These are phyloP conservation scores for Erebia epiphron DNA, from an alignment of 2,888 invertebrate genomes.

Conservation along the genomic window DNA sequence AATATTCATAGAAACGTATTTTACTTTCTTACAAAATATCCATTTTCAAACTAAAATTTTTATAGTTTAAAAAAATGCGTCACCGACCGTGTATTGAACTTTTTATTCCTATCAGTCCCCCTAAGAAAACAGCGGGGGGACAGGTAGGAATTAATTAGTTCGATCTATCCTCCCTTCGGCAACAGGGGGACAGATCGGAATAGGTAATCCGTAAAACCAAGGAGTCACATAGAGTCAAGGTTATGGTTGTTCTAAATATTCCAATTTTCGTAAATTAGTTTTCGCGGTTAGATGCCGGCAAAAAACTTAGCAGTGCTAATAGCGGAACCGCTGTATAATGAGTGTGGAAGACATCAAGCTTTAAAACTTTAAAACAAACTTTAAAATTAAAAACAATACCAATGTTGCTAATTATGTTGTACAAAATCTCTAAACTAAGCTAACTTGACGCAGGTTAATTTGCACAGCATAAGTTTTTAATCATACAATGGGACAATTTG, in stretches of 20 bases:
- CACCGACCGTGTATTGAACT: background rate
- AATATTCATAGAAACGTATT: background rate
- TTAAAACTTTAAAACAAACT: background rate
- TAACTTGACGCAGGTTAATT: too few relatives aligned
- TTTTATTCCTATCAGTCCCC: too few relatives aligned
- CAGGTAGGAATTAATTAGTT: too few relatives aligned
- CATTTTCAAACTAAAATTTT: background rate
- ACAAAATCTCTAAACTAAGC: too few relatives aligned
- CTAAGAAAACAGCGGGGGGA: too few relatives aligned
- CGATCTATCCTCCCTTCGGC: too few relatives aligned
- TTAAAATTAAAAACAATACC: background rate
- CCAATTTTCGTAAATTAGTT: slow-evolving; percentile 31
- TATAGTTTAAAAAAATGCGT: background rate
- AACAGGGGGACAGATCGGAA: background rate
- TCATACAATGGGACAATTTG: too few relatives aligned
- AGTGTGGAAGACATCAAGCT: slow-evolving; percentile 7
- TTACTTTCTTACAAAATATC: background rate
- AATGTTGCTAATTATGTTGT: background rate
- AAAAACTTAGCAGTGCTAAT: slow-evolving; percentile 24
- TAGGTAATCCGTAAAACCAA: background rate
- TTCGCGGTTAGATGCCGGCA: slow-evolving; percentile 24
- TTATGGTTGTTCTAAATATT: slow-evolving; percentile 31
- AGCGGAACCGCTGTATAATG: slow-evolving; percentile 17
- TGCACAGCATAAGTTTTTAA: too few relatives aligned
- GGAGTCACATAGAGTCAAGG: slow-evolving; percentile 26